These are phyloP conservation scores for Perca fluviatilis DNA, from an alignment of 2,113 vertebrate species.

Conservation along the genomic window DNA sequence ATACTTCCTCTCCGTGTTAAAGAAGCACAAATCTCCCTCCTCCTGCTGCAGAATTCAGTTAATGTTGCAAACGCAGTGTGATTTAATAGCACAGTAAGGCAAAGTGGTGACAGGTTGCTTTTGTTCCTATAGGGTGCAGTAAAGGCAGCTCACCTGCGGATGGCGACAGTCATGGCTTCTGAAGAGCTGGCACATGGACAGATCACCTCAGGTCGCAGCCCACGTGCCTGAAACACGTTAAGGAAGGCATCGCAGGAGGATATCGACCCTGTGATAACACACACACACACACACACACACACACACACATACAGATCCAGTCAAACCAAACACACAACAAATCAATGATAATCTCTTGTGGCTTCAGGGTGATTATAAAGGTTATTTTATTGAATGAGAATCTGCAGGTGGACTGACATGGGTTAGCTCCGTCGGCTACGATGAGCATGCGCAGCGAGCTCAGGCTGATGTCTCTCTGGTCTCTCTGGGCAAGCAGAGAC, in stretches of 20 bases:
- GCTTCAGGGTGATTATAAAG: constrained; percentile 12
- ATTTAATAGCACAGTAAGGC: not conserved
- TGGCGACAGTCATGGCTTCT: constrained; percentile 94
- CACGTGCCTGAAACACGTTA: constrained; percentile 95
- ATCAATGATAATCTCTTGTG: constrained; percentile 27
- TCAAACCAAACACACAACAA: constrained; percentile 30
- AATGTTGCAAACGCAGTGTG: constrained; percentile 21
- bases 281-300: constrained; percentile 1
- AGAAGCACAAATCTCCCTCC: not conserved
- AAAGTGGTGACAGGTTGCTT: constrained; percentile 2
- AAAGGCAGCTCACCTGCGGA: constrained; percentile 88
- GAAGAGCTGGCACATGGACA: constrained; percentile 95
- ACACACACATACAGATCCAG: not conserved
- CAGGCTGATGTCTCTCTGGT: constrained; percentile 94
- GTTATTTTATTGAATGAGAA: constrained; percentile 21
- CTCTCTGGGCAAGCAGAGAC: constrained; percentile 96
- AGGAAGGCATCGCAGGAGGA: constrained; percentile 98
- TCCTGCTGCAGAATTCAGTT: constrained; percentile 15
- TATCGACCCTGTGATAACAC: constrained; percentile 90
- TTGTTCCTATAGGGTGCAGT: constrained; percentile 52
- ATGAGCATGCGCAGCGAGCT: constrained; percentile 95
- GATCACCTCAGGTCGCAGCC: constrained; percentile 94
- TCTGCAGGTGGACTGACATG: constrained; percentile 88
- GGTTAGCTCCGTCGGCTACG: constrained; percentile 96
- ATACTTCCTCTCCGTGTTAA: not conserved